Evolutionary conservation across 2,888 invertebrate species (phyloP).

Genomic region (Tetragnatha montana): DNA sequence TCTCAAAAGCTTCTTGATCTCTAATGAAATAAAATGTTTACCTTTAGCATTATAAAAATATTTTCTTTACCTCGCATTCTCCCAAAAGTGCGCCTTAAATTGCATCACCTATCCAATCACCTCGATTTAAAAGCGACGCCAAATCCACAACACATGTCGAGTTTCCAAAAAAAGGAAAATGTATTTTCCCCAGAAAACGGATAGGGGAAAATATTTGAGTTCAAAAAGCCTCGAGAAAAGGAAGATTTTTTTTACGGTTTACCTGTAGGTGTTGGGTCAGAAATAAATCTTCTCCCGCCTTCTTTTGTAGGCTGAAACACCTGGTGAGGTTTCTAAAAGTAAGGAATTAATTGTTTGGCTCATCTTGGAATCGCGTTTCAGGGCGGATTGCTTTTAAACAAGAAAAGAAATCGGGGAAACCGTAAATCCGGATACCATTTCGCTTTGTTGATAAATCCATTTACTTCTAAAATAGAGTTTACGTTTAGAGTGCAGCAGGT

Average conservation of each 20-base stretch:
- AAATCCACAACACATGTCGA: slow-evolving; percentile 9
- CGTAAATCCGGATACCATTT: background rate
- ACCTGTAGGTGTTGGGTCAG: background rate
- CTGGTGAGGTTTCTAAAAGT: background rate
- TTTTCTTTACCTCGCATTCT: background rate
- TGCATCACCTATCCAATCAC: background rate
- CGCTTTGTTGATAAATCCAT: background rate
- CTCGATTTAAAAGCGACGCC: background rate
- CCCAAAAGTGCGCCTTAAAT: background rate
- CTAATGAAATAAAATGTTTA: too few relatives aligned
- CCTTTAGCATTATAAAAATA: too few relatives aligned
- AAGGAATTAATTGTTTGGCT: background rate
- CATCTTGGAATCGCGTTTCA: background rate
- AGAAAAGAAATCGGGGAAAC: background rate
- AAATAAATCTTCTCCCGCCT: background rate
- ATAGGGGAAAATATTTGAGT: background rate
- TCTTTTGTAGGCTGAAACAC: background rate
- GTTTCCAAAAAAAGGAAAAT: background rate
- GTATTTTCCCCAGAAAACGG: background rate
- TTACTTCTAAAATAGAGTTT: background rate
- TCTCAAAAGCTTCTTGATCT: too few relatives aligned
- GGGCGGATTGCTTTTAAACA: background rate
- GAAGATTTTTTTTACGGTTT: background rate
- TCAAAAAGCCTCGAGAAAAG: background rate
- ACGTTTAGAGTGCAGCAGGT: too few relatives aligned